Evolutionary conservation across 2,888 invertebrate species (phyloP).

Genomic region (Polyommatus iphigenia): DNA sequence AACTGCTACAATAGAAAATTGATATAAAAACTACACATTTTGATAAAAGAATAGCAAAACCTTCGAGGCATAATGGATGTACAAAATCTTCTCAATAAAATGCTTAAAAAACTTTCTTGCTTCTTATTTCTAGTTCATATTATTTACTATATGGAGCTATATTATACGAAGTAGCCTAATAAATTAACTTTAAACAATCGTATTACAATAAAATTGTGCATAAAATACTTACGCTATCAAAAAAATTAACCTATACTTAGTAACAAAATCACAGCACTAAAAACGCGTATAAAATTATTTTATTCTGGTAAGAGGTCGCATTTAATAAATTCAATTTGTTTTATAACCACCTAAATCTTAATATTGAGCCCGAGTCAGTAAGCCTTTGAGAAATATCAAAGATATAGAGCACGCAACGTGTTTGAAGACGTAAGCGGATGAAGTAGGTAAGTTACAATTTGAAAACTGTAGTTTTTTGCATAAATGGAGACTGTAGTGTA

Average conservation of each 20-base stretch:
- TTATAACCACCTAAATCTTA: background rate
- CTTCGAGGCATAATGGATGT: no score
- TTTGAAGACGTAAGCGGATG: background rate
- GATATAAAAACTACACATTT: no score
- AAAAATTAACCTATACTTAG: background rate
- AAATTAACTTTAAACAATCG: background rate
- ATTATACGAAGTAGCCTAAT: background rate
- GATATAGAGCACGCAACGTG: constrained; percentile 19
- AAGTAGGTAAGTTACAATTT: no score
- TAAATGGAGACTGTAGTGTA: no score
- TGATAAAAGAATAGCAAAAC: no score
- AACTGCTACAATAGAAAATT: no score
- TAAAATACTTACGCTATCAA: background rate
- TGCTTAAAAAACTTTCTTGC: no score
- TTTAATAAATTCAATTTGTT: constrained; percentile 15
- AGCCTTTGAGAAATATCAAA: constrained; percentile 5
- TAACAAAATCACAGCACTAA: background rate
- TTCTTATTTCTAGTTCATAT: background rate
- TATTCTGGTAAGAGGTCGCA: background rate
- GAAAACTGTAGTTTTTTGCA: no score
- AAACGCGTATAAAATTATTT: background rate
- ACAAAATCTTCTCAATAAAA: no score
- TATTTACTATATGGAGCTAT: background rate
- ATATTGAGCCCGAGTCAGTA: background rate
- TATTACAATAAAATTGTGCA: background rate